Evolutionary conservation across 2,113 vertebrate genomes (phyloP).

Genomic region (Dipodomys ordii): DNA sequence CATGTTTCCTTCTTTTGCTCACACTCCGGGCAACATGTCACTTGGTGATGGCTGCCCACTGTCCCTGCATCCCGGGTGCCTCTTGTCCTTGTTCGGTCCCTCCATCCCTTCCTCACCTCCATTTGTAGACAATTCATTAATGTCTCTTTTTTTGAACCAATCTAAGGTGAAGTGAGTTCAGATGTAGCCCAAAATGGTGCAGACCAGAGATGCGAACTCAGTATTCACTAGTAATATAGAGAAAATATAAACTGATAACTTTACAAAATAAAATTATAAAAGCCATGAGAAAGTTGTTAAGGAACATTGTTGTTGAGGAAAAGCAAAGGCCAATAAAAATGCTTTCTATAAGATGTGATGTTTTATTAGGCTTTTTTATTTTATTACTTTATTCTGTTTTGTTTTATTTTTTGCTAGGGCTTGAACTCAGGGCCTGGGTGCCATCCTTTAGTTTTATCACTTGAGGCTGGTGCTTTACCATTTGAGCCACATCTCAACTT

Average conservation of each 20-base stretch:
- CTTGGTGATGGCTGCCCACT: background rate
- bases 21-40: background rate
- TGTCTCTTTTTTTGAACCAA: slow-evolving; percentile 17
- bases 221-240: background rate
- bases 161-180: background rate
- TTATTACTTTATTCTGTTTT: no score
- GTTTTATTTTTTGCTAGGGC: no score
- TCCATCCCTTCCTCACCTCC: background rate
- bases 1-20: no score
- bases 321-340: slow-evolving; percentile 27
- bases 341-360: background rate
- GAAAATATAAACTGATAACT: background rate
- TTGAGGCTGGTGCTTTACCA: no score
- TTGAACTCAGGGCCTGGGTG: no score
- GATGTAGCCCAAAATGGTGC: background rate
- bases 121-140: background rate
- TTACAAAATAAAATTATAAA: background rate
- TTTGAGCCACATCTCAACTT: no score
- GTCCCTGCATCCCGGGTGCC: background rate
- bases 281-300: background rate
- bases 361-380: background rate
- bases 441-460: no score
- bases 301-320: background rate
- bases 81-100: background rate
- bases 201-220: background rate